These are phyloP conservation scores for Chloropsis cyanopogon DNA, from an alignment of 2,113 vertebrate species.

Conservation along the genomic window DNA sequence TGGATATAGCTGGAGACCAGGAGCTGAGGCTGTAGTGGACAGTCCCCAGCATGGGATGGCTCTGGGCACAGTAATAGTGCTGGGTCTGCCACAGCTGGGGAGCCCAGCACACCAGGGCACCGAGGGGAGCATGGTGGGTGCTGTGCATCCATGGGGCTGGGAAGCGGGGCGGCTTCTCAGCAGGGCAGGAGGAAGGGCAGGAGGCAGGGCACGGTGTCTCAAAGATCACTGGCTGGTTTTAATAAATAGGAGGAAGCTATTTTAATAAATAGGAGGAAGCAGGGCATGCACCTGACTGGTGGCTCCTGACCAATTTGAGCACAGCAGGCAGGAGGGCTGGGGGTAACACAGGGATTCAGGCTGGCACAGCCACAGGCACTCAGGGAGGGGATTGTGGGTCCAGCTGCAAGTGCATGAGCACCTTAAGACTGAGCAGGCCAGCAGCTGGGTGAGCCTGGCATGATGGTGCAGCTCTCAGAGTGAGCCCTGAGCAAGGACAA, in stretches of 20 bases:
- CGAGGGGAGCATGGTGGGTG: neutral
- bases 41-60: neutral
- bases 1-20: neutral
- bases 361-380: neutral
- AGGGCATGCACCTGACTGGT: neutral
- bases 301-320: neutral
- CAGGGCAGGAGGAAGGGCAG: neutral
- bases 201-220: conserved; percentile 21
- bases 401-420: neutral
- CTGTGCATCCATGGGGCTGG: neutral
- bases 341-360: neutral
- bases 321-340: neutral
- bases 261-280: neutral
- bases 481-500: neutral
- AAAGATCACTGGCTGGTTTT: conserved; percentile 16
- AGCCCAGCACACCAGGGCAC: no score
- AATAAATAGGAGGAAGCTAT: neutral
- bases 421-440: neutral
- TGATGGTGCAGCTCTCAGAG: neutral
- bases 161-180: rapidly evolving
- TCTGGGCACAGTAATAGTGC: no score
- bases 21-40: neutral
- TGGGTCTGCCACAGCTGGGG: neutral
- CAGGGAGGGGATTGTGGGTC: neutral
- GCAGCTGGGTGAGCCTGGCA: rapidly evolving